phyloP scores from a whole-genome alignment of 2,113 vertebrate genomes.

The Odontophorus gujanensis region DNA sequence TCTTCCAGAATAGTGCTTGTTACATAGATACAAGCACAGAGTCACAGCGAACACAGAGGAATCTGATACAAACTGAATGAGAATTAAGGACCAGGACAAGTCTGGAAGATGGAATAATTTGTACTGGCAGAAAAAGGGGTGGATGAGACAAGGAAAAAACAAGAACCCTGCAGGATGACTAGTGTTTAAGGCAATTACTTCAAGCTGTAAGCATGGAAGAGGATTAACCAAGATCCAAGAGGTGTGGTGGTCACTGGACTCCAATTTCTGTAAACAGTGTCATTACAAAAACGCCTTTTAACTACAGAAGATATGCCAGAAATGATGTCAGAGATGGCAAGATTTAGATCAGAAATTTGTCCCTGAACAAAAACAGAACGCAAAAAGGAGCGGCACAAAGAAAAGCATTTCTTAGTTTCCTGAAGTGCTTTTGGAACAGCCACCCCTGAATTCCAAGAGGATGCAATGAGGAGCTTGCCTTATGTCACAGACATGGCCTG shows the following conservation, averaged over 20 bases:
- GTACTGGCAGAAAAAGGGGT: not conserved
- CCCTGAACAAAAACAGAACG: not conserved
- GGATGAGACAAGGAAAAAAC: not conserved
- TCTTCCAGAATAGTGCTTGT: not conserved
- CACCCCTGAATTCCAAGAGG: not conserved
- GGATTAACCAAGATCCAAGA: constrained; percentile 24
- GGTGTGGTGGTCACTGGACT: not conserved
- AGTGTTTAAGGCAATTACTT: not conserved
- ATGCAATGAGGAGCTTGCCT: not conserved
- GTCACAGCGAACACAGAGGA: accelerated
- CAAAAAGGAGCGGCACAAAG: not conserved
- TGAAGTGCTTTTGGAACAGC: not conserved
- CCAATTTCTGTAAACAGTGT: not conserved
- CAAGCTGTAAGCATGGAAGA: not conserved
- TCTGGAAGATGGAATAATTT: not conserved
- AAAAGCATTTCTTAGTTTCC: not conserved
- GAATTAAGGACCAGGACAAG: not conserved
- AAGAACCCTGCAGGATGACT: not conserved
- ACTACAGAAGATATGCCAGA: not conserved
- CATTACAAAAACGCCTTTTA: not conserved
- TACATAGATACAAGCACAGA: not conserved
- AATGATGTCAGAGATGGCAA: not conserved
- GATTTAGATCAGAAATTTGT: not conserved
- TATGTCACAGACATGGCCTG: not conserved
- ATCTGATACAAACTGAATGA: not conserved